Evolutionary conservation across 2,113 vertebrate species (phyloP), one percentile per base, ranked within the genome.

Genomic region (Burhinus oedicnemus): DNA sequence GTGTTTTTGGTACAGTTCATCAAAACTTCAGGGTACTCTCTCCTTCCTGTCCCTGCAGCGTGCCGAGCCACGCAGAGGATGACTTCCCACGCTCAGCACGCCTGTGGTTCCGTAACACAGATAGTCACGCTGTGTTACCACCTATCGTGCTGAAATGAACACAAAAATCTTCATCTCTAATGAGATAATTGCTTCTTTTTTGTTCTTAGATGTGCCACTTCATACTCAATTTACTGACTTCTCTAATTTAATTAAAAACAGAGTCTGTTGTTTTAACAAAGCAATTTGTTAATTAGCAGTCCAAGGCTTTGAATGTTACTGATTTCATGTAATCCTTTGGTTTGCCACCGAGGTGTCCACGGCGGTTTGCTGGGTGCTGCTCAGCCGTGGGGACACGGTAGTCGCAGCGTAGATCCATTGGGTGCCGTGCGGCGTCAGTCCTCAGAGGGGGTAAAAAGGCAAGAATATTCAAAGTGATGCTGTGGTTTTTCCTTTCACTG

Each of bases 11-110:
- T 68, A 5, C 44, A 42, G 80, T 30, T 12, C 25, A 11, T 70
- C 16, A 15, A 9, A 70, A 17, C 11, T 15, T 44, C 32, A 13
- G 26, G 12, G 3, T 36, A 2, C 13, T 29, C 1, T 25, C 18
- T 29, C 12, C 6, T 12, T 18, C 26, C 12, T 6, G 0, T 15
- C 12, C 38, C 76, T 2, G 10, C 51, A 25, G 21, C 2, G 1
- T 15, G 20, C 5, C 44, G 58, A 45, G 27, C 42, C 47, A 2
- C 2, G 9, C 4, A 4, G 44, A 9, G 62, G 49, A 23, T 57
- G 32, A 7, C 11, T 15, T 30, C 44, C 26, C 29, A 2, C 7
- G 44, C 62, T 58, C 40, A 20, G 9, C 27, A 2, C 25, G 62
- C 68, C 64, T 89, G 36, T 36, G 19, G 74, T 83, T 90, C 76